Evolutionary conservation across 2,888 invertebrate genomes (phyloP), one percentile per base, ranked within the genome.

Genomic region (Torymus auratus): DNA sequence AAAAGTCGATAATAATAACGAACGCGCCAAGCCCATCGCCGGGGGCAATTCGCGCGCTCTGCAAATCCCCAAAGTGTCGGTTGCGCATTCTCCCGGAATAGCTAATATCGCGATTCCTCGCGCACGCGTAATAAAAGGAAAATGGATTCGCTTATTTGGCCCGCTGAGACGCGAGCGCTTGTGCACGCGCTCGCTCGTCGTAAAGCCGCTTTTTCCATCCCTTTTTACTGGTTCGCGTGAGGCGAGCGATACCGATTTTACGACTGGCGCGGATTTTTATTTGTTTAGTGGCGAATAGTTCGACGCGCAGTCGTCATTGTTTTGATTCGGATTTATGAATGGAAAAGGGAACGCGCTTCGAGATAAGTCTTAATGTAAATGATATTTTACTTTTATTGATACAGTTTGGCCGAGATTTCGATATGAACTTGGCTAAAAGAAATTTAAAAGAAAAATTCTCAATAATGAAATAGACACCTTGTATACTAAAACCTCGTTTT

Each of bases 61-160:
- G 13, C 28, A 41, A 56, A 58, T 74, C 52, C 50, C 65, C 17
- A 11, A 53, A 64, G 73, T 64, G 52, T 15, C 64, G 41, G 41
- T 7, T 41, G 41, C 52, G 41, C 60, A 52, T 50, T 15, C 14
- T 20, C 64, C 15, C n/a, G 73, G 58, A 74, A 67, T 67, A 50
- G 74, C 55, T 53, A 67, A 56, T 67, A 74, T 74, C 74, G 61
- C 15, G 62, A 62, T 62, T n/a, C 11, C 50, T 60, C 28, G 11
- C 23, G 23, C 2, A 14, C 20, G 28, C 15, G 50, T 55, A 56
- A 67, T 67, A 74, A 74, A 73, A 58, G 53, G 23, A 61, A 72
- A 72, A 62, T 75, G 15, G 58, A 68, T 61, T 75, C 64, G 52
- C 75, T 72, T 53, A 17, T 53, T 62, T 52, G 62, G 56, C 50